These are phyloP conservation scores for Trichopoda pennipes DNA, from an alignment of 2,888 invertebrate genomes.

Conservation along the genomic window DNA sequence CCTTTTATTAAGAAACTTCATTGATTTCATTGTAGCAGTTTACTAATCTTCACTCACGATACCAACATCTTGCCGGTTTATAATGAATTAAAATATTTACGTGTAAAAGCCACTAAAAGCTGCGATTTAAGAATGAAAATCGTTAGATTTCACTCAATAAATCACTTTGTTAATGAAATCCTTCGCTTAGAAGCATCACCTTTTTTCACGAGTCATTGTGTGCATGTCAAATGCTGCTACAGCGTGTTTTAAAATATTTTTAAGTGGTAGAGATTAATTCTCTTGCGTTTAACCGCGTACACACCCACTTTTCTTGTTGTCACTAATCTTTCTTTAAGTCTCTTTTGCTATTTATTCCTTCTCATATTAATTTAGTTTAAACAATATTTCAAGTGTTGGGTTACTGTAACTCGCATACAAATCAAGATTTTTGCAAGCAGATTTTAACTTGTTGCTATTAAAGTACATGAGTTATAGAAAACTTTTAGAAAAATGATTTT, in stretches of 20 bases:
- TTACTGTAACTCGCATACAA: background rate
- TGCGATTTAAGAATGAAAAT: constrained; percentile 67
- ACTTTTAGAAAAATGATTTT: background rate
- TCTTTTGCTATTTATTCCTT: background rate
- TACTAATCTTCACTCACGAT: constrained; percentile 22
- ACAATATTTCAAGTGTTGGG: constrained; percentile 36
- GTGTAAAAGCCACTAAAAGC: constrained; percentile 37
- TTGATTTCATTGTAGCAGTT: constrained; percentile 32
- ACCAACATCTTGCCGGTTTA: background rate
- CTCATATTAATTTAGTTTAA: constrained; percentile 27
- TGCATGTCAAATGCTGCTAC: constrained; percentile 23
- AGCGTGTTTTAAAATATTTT: constrained; percentile 5
- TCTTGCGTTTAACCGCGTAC: constrained; percentile 69
- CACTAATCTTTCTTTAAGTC: background rate
- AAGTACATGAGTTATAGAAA: background rate
- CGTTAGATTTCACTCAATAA: constrained; percentile 46
- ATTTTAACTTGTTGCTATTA: background rate
- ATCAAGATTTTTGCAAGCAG: constrained; percentile 2
- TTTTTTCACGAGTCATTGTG: constrained; percentile 13
- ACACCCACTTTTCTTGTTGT: constrained; percentile 56
- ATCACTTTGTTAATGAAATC: constrained; percentile 40
- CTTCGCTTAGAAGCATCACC: background rate
- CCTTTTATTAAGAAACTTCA: constrained; percentile 13
- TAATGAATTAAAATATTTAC: constrained; percentile 64
- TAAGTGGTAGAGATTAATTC: constrained; percentile 40